Evolutionary conservation across 2,888 invertebrate species (phyloP).

Genomic region (Trissolcus japonicus): DNA sequence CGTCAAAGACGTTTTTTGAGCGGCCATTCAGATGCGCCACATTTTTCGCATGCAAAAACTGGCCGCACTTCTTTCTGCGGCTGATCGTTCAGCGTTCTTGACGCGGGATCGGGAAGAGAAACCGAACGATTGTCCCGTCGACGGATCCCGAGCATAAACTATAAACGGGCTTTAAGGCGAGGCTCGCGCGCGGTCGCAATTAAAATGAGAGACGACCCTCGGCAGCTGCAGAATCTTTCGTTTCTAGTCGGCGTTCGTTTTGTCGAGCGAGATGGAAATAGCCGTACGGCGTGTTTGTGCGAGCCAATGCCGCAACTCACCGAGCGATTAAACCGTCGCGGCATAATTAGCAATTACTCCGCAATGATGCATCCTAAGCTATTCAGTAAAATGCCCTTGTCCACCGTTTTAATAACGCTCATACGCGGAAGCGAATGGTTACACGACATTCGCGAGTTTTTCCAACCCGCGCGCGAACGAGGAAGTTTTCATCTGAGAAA

Average conservation of each 20-base stretch:
- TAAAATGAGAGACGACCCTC: constrained; percentile 58
- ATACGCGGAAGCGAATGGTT: constrained; percentile 46
- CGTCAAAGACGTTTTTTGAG: constrained; percentile 30
- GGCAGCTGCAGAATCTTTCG: constrained; percentile 59
- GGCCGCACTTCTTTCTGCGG: constrained; percentile 46
- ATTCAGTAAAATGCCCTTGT: constrained; percentile 47
- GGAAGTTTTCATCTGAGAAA: constrained; percentile 33
- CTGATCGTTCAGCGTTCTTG: constrained; percentile 51
- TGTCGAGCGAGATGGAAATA: constrained; percentile 54
- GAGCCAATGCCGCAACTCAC: constrained; percentile 7
- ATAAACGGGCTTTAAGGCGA: constrained; percentile 57
- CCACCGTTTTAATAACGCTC: constrained; percentile 44
- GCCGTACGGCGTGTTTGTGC: constrained; percentile 33
- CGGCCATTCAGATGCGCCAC: constrained; percentile 52
- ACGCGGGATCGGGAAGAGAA: constrained; percentile 43
- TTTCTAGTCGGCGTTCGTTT: constrained; percentile 44
- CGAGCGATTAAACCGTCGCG: constrained; percentile 37
- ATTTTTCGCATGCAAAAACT: constrained; percentile 56
- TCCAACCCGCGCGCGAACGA: constrained; percentile 13
- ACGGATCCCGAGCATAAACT: constrained; percentile 48
- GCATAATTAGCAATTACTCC: constrained; percentile 53
- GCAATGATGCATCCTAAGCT: constrained; percentile 46
- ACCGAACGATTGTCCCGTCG: constrained; percentile 46
- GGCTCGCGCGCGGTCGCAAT: constrained; percentile 56
- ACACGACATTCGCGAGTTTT: constrained; percentile 37